These are phyloP conservation scores for Tenrec ecaudatus DNA, from an alignment of 2,113 vertebrate species.

Conservation along the genomic window DNA sequence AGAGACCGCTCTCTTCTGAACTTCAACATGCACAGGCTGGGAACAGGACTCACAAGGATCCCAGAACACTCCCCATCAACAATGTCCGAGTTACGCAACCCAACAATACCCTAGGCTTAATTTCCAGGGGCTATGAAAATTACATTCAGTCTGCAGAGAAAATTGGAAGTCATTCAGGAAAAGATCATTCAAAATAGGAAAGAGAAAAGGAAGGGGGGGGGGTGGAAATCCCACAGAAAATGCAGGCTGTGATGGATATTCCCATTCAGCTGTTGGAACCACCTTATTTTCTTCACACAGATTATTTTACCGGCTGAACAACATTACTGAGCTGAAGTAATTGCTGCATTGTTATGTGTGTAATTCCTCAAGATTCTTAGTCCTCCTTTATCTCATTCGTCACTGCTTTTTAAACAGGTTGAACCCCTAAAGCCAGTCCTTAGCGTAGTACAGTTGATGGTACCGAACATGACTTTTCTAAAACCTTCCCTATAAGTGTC, in stretches of 20 bases:
- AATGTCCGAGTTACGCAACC: not conserved
- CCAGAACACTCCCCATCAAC: not conserved
- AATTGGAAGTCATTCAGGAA: not conserved
- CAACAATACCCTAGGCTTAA: not conserved
- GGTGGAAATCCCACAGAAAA: too few species aligned
- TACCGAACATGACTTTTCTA: slow-evolving; percentile 32
- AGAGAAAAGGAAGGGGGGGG: not conserved
- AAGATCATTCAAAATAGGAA: not conserved
- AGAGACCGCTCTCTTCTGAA: not conserved
- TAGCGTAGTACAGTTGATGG: slow-evolving; percentile 56
- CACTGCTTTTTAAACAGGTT: slow-evolving; percentile 74
- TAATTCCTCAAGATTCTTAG: slow-evolving; percentile 63
- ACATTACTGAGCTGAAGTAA: slow-evolving; percentile 67
- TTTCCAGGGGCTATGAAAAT: not conserved
- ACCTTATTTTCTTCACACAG: slow-evolving; percentile 39
- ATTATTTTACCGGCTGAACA: slow-evolving; percentile 54
- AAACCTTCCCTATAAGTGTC: slow-evolving; percentile 38
- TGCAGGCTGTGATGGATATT: not conserved
- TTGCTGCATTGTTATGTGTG: slow-evolving; percentile 63
- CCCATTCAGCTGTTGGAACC: slow-evolving; percentile 11
- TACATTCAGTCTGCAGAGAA: not conserved
- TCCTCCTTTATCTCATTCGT: slow-evolving; percentile 62
- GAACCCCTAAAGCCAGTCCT: slow-evolving; percentile 49
- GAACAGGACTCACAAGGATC: not conserved
- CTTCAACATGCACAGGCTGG: not conserved